Evolutionary conservation across 2,113 vertebrate species (phyloP).

Genomic region (Syrmaticus mikado): DNA sequence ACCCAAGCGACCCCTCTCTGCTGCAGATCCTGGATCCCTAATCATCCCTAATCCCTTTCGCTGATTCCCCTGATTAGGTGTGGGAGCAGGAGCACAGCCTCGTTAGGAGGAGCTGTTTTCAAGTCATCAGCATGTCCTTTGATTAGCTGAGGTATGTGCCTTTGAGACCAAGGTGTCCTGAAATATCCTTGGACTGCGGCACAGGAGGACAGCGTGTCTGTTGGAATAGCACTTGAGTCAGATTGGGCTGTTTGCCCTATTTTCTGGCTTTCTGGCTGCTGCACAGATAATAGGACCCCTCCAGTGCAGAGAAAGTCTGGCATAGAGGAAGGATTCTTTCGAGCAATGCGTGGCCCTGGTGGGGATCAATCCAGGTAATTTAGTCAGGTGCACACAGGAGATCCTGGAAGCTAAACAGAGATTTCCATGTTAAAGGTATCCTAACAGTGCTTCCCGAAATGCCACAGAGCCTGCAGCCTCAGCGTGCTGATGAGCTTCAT

Average conservation of each 20-base stretch:
- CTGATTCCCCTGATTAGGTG: neutral
- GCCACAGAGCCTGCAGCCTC: neutral
- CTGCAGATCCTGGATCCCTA: neutral
- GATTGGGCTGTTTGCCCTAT: neutral
- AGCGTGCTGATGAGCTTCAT: neutral
- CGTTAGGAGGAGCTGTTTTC: neutral
- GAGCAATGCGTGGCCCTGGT: neutral
- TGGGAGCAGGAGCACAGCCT: neutral
- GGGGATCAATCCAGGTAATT: constrained; percentile 2
- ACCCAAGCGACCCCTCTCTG: neutral
- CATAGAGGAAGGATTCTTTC: constrained; percentile 22
- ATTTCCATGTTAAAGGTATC: neutral
- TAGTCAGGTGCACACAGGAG: neutral
- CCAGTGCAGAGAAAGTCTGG: constrained; percentile 12
- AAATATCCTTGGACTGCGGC: neutral
- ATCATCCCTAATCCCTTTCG: neutral
- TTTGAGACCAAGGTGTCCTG: neutral
- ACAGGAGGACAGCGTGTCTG: neutral
- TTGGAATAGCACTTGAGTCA: constrained; percentile 7
- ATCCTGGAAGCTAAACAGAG: neutral
- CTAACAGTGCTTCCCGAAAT: neutral
- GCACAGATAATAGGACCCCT: neutral
- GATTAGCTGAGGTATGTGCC: fast-evolving
- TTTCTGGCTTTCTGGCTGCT: constrained; percentile 36
- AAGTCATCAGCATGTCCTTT: neutral